Evolutionary conservation across 2,888 invertebrate genomes (phyloP).

Genomic region (Endomychus coccineus): DNA sequence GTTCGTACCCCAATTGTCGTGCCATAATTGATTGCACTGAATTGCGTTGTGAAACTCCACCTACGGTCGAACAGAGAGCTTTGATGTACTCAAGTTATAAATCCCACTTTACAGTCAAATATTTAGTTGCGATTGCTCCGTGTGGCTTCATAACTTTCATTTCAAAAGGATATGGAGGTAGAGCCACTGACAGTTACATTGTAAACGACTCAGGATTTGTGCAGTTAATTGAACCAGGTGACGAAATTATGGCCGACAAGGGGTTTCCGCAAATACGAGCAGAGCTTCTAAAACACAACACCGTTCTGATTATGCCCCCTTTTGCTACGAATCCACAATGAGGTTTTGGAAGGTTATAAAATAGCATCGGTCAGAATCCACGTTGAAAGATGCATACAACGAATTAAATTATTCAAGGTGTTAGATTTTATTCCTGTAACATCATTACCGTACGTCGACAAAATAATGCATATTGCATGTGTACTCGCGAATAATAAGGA

Average conservation of each 20-base stretch:
- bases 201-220: conserved; percentile 25
- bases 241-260: conserved; percentile 20
- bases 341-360: too few species aligned
- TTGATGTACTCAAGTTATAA: conserved; percentile 13
- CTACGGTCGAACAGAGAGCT: conserved; percentile 11
- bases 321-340: too few species aligned
- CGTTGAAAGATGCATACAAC: too few species aligned
- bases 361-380: too few species aligned
- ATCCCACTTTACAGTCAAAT: conserved; percentile 14
- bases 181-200: conserved; percentile 23
- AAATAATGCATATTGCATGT: too few species aligned
- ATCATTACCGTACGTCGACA: too few species aligned
- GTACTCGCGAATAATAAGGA: too few species aligned
- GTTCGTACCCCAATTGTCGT: conserved; percentile 12
- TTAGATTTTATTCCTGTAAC: too few species aligned
- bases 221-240: conserved; percentile 21
- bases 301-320: conserved; percentile 20
- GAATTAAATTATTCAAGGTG: too few species aligned
- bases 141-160: conserved; percentile 22
- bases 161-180: conserved; percentile 25
- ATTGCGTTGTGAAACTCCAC: conserved; percentile 10
- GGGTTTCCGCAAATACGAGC: conserved; percentile 19
- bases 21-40: conserved; percentile 16
- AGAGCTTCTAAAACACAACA: conserved; percentile 18
- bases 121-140: conserved; percentile 15